These are phyloP conservation scores for Sebastes vulpes DNA, from an alignment of 2,797 vertebrate species.

Conservation along the genomic window DNA sequence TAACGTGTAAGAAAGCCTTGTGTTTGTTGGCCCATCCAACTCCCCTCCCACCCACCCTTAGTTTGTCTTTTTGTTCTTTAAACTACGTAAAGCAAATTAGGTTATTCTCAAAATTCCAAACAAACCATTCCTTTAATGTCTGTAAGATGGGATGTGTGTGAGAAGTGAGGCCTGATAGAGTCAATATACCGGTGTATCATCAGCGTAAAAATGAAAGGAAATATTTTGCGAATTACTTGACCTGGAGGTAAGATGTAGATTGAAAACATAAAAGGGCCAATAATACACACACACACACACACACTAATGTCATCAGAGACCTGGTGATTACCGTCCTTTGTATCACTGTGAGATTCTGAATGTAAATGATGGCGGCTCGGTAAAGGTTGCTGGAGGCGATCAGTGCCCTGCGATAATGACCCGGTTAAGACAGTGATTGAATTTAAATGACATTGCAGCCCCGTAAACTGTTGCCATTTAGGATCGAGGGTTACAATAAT, in stretches of 20 bases:
- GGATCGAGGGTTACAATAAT: constrained; percentile 22
- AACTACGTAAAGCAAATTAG: too few species aligned
- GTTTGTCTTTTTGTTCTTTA: too few species aligned
- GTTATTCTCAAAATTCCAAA: neutral
- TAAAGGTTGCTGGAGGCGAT: constrained; percentile 18
- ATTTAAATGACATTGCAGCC: constrained; percentile 43
- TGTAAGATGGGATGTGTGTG: neutral
- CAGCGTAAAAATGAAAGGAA: neutral
- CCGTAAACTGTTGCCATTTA: constrained; percentile 30
- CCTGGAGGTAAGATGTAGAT: neutral
- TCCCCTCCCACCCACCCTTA: too few species aligned
- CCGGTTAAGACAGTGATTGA: constrained; percentile 38
- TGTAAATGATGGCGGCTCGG: constrained; percentile 20
- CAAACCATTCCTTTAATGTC: neutral
- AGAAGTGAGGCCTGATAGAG: neutral
- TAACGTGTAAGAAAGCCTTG: too few species aligned
- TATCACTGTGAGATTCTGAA: neutral
- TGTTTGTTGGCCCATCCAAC: too few species aligned
- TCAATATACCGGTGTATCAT: neutral
- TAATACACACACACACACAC: neutral
- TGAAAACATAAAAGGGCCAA: neutral
- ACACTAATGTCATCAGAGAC: neutral
- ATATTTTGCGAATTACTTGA: neutral
- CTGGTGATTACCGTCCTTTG: constrained; percentile 16
- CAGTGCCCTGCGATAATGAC: constrained; percentile 23